phyloP scores from a whole-genome alignment of 2,888 invertebrate species.

The Bombyx huttoni region DNA sequence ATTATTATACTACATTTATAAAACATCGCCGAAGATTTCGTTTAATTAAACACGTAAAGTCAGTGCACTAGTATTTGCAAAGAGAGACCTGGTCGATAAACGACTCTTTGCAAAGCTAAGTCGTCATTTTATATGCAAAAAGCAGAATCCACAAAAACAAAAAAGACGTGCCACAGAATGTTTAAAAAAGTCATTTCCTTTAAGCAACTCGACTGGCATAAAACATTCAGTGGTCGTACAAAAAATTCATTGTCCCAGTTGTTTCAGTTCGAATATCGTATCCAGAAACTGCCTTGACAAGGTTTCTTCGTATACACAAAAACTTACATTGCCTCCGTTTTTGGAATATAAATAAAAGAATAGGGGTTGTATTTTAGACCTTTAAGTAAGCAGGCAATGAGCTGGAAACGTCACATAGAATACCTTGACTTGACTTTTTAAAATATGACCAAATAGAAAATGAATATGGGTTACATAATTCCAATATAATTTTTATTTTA shows the following conservation, averaged over 20 bases:
- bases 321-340: background rate
- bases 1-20: too few species aligned
- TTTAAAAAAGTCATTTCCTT: conserved; percentile 15
- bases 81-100: too few species aligned
- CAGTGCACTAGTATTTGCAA: too few species aligned
- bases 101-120: too few species aligned
- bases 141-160: background rate
- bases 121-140: too few species aligned
- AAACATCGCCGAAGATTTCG: too few species aligned
- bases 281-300: conserved; percentile 11
- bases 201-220: conserved; percentile 23
- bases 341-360: background rate
- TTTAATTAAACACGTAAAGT: too few species aligned
- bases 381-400: background rate
- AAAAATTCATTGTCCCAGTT: conserved; percentile 27
- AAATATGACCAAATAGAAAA: too few species aligned
- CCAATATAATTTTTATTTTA: too few species aligned
- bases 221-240: conserved; percentile 25
- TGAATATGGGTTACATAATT: too few species aligned
- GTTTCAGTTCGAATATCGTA: conserved; percentile 22
- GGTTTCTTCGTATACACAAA: conserved; percentile 9
- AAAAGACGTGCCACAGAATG: conserved; percentile 3
- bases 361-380: background rate
- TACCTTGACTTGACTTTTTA: too few species aligned
- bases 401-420: too few species aligned